These are phyloP conservation scores for Poecilobothrus nobilitatus DNA, from an alignment of 2,888 invertebrate genomes.

Conservation along the genomic window DNA sequence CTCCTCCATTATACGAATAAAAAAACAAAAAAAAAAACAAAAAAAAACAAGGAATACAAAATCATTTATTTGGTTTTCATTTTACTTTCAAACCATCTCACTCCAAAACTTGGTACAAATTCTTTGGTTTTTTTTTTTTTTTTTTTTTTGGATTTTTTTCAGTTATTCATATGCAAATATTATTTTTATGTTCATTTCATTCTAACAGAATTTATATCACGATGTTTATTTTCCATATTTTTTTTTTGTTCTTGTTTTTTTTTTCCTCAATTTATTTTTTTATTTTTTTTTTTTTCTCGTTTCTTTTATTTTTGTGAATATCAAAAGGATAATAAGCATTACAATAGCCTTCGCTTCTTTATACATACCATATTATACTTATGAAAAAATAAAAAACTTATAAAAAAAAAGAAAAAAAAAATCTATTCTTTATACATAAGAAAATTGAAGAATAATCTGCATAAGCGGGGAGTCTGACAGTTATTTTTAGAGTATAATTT, in stretches of 20 bases:
- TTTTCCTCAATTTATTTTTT: too few relatives aligned
- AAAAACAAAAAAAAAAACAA: neutral
- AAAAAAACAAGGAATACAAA: neutral
- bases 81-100: too few relatives aligned
- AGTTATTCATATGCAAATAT: conserved; percentile 4
- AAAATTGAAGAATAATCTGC: too few relatives aligned
- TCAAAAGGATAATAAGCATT: neutral
- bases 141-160: neutral
- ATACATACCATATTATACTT: too few relatives aligned
- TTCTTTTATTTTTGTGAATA: neutral
- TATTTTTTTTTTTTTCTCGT: too few relatives aligned
- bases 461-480: too few relatives aligned
- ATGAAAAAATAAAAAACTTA: too few relatives aligned
- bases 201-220: neutral
- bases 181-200: neutral
- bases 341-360: neutral
- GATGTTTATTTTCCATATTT: too few relatives aligned
- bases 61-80: neutral
- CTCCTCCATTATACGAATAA: neutral
- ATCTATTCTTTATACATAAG: too few relatives aligned
- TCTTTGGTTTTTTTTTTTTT: neutral
- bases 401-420: too few relatives aligned
- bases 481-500: too few relatives aligned
- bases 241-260: too few relatives aligned
- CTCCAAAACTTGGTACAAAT: neutral